phyloP scores from a whole-genome alignment of 2,797 vertebrate genomes.

The Sitta carolinensis region DNA sequence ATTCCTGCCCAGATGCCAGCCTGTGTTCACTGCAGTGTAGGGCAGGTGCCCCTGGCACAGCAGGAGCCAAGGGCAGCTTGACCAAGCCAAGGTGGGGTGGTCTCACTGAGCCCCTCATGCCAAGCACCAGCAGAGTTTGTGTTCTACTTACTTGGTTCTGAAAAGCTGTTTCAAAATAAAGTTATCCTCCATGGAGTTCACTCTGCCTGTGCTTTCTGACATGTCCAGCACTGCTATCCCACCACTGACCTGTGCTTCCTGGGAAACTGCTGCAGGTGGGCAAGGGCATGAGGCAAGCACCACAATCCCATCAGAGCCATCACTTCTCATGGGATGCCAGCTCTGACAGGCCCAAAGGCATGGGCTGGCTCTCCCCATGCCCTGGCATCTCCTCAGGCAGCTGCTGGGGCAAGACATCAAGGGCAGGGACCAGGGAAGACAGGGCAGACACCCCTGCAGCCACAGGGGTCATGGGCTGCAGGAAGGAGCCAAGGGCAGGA shows the following conservation, averaged over 20 bases:
- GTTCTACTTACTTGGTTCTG: background rate
- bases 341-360: background rate
- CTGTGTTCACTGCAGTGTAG: background rate
- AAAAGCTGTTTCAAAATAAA: constrained; percentile 45
- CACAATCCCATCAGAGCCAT: background rate
- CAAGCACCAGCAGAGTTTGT: background rate
- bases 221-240: background rate
- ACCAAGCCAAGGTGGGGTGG: background rate
- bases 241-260: background rate
- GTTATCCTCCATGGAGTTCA: background rate
- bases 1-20: background rate
- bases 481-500: background rate
- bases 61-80: background rate
- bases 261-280: background rate
- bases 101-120: background rate
- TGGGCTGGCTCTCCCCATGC: background rate
- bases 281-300: background rate
- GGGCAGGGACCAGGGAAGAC: background rate
- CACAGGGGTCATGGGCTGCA: background rate
- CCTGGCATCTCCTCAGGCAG: background rate
- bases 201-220: background rate
- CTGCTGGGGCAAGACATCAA: background rate
- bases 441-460: background rate
- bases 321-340: background rate
- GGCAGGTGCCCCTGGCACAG: background rate